These are phyloP conservation scores for Aromia moschata DNA, from an alignment of 2,888 invertebrate species.

Conservation along the genomic window DNA sequence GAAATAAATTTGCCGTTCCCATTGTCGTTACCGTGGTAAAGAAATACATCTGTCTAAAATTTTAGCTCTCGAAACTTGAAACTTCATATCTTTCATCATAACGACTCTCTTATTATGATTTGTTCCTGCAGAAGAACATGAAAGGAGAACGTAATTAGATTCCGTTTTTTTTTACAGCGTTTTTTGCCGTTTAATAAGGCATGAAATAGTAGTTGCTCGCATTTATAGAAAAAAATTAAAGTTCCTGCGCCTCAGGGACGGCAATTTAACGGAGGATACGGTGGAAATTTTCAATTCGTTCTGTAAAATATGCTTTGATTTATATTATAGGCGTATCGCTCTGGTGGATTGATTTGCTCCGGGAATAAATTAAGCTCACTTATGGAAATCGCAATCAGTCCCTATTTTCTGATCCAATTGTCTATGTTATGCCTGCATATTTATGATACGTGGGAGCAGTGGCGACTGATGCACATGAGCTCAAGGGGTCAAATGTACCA, in stretches of 20 bases:
- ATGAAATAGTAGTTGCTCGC: slow-evolving; percentile 47
- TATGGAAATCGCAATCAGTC: slow-evolving; percentile 54
- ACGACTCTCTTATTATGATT: slow-evolving; percentile 51
- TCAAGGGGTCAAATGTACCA: too few relatives aligned
- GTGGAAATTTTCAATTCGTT: slow-evolving; percentile 20
- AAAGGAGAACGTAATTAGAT: slow-evolving; percentile 48
- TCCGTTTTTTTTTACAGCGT: slow-evolving; percentile 45
- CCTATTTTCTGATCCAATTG: slow-evolving; percentile 49
- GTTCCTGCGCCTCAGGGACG: slow-evolving; percentile 5
- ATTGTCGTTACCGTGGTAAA: too few relatives aligned
- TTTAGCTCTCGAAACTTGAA: too few relatives aligned
- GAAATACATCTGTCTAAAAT: too few relatives aligned
- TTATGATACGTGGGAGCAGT: slow-evolving; percentile 49
- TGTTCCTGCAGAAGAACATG: slow-evolving; percentile 46
- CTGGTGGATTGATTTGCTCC: slow-evolving; percentile 48
- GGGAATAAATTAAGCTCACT: slow-evolving; percentile 52
- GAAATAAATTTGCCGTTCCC: too few relatives aligned
- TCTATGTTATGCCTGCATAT: slow-evolving; percentile 47
- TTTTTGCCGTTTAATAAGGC: slow-evolving; percentile 47
- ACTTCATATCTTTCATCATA: slow-evolving; percentile 45
- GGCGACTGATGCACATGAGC: too few relatives aligned
- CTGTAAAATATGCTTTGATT: slow-evolving; percentile 43
- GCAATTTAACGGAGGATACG: slow-evolving; percentile 1
- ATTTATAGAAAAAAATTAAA: slow-evolving; percentile 34
- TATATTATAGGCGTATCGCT: slow-evolving; percentile 44